phyloP scores from a whole-genome alignment of 2,113 vertebrate species.

The Elachura formosa region DNA sequence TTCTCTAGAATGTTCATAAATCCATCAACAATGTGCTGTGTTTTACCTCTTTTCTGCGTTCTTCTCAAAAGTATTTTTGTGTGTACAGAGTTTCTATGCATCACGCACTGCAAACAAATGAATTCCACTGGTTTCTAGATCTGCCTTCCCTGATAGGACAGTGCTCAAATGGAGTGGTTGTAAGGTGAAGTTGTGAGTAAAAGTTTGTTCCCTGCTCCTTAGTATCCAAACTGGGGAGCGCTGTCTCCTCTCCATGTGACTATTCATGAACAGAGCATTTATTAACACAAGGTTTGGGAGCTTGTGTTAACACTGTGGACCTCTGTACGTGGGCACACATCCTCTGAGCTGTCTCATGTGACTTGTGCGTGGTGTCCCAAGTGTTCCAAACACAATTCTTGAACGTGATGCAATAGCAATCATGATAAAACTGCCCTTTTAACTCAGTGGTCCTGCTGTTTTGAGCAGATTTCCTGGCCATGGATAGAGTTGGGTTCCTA shows the following conservation, averaged over 20 bases:
- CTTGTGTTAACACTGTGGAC: not conserved
- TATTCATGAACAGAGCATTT: rapidly evolving
- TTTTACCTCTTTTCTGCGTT: not conserved
- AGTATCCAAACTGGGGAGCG: not conserved
- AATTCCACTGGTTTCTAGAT: not conserved
- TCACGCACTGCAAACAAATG: not conserved
- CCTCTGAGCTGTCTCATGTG: not conserved
- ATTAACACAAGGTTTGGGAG: not conserved
- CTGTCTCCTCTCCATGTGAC: not conserved
- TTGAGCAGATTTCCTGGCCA: rapidly evolving
- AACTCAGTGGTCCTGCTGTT: not conserved
- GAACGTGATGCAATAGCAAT: rapidly evolving
- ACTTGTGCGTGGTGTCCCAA: not conserved
- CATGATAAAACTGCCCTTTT: not conserved
- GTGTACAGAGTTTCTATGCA: not conserved
- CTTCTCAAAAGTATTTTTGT: not conserved
- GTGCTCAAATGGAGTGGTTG: not conserved
- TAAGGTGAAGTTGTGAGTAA: not conserved
- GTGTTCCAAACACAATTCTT: not conserved
- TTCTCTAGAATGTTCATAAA: not conserved
- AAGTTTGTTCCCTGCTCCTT: not conserved
- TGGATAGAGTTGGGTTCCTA: not conserved
- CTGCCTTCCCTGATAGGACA: not conserved
- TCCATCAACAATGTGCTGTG: not conserved
- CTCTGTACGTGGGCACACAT: not conserved